Conservation (phyloP, 2,888 invertebrate species). For the Venustoraphidia nigricollis region DNA sequence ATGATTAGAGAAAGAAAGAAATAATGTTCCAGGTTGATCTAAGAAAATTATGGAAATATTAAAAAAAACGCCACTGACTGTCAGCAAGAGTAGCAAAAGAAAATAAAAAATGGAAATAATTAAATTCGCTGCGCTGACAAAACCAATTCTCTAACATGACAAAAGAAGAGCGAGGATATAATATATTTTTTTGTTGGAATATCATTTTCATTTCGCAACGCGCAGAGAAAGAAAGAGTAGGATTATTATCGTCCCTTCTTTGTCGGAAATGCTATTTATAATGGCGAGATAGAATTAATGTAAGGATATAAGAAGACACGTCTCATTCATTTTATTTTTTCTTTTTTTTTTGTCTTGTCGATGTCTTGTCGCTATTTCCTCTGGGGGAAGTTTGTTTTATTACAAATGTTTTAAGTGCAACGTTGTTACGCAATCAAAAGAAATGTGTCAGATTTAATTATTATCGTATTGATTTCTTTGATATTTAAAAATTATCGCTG, state of each 20-base stretch:
- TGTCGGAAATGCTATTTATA: neutral
- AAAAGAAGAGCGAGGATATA: neutral
- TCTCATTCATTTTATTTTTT: neutral
- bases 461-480: no score
- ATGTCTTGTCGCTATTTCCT: no score
- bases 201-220: neutral
- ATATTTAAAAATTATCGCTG: no score
- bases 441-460: no score
- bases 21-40: no score
- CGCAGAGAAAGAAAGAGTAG: neutral
- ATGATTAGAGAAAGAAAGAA: no score
- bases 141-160: constrained; percentile 1
- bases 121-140: constrained; percentile 2
- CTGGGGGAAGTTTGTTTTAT: no score
- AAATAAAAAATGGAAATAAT: constrained; percentile 3
- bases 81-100: neutral
- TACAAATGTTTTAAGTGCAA: no score
- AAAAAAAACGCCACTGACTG: no score
- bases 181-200: neutral
- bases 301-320: neutral
- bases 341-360: neutral
- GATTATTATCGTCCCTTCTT: neutral
- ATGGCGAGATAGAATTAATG: neutral
- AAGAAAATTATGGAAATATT: no score
- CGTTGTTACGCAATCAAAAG: no score